Base-by-base conservation (phyloP, 2,797 vertebrate species). In the Perodicticus potto region DNA sequence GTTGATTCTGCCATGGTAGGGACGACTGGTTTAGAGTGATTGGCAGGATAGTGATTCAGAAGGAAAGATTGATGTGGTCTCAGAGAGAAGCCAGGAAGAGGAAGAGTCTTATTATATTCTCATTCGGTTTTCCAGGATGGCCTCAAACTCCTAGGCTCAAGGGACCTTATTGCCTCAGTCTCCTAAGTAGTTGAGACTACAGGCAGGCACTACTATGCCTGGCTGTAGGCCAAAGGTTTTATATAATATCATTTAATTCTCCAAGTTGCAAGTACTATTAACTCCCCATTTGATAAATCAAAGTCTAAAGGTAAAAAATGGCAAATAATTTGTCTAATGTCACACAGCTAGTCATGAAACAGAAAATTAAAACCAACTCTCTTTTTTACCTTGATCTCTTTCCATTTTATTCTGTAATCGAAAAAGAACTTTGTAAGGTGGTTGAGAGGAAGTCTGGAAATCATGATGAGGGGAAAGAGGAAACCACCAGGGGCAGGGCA, bases 311-410 rank as follows among this genome's bases (percentile, higher is more conserved):
- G 65, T 69, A 59, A 59, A 82, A 83, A 88, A 69, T 57, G 72
- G 74, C 57, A 82, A 86, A 84, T 93, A 86, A 92, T 72, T 77
- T 94, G 43, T 84, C 32, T 61, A 40, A 89, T 81, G n/a, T 86
- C 70, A 84, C 74, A 86, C 32, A 74, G 4, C 63, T 89, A 92
- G 55, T 53, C 91, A 57, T 80, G 85, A 85, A 81, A 86, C 11
- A 91, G 61, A 95, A 95, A 86, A 86, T 85, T 37, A 86, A 90
- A 95, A 74, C n/a, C 59, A 76, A 70, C 19, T n/a, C 19, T 93
- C 37, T 95, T 89, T 94, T 94, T 76, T 72, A 63, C 32, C 78
- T 97, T 34, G 65, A 53, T 61, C 8, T 89, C 92, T 87, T 74
- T 53, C 53, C 22, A 77, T 63, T 94, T 89, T 69, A 89, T 59